Evolutionary conservation across 2,113 vertebrate genomes (phyloP).

Genomic region (Tychaedon coryphoeus): DNA sequence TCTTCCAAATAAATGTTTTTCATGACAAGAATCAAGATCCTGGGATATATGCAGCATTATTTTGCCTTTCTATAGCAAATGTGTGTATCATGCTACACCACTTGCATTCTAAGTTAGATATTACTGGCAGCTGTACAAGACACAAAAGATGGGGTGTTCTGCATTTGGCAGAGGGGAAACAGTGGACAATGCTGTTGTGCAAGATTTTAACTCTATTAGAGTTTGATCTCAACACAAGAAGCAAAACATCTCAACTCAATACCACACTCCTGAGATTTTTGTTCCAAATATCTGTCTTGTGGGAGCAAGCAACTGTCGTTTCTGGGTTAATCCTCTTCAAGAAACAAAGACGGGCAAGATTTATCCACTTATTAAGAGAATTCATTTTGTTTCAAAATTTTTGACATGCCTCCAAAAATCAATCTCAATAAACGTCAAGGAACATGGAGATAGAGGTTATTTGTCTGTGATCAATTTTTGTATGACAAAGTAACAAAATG

Average conservation of each 20-base stretch:
- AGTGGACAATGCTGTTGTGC: not conserved
- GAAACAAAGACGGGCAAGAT: not conserved
- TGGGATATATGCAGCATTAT: not conserved
- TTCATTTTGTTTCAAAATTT: not conserved
- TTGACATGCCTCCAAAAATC: not conserved
- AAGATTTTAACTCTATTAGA: not conserved
- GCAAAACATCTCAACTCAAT: not conserved
- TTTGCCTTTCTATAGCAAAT: not conserved
- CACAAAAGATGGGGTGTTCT: not conserved
- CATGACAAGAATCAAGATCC: not conserved
- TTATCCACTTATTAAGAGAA: not conserved
- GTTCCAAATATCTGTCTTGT: not conserved
- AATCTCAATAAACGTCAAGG: not conserved
- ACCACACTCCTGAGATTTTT: not conserved
- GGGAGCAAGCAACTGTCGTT: not conserved
- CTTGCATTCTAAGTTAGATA: not conserved
- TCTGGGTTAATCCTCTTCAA: not conserved
- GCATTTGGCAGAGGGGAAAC: not conserved
- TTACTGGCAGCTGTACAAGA: not conserved
- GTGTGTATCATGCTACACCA: not conserved
- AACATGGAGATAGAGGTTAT: not conserved
- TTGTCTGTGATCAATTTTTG: conserved; percentile 17
- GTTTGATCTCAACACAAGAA: not conserved
- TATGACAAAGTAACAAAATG: not conserved
- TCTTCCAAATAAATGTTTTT: not conserved